Evolutionary conservation across 2,113 vertebrate species (phyloP), one percentile per base, ranked within the genome.

Genomic region (Verasper variegatus): DNA sequence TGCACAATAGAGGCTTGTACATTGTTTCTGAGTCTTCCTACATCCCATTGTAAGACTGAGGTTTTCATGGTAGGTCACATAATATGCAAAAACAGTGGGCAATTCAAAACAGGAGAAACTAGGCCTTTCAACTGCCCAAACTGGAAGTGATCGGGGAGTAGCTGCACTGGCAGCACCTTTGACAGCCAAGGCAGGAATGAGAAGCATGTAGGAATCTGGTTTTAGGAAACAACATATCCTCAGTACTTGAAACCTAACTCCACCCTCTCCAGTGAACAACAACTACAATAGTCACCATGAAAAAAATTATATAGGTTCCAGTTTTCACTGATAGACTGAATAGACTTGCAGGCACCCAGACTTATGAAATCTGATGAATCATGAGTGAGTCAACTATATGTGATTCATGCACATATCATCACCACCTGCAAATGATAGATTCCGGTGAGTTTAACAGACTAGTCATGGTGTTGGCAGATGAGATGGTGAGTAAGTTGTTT

Each of bases 181-280:
- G 52, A 77, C 67, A 82, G 63, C 52, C 59, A 35, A 55, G 54
- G 3, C 56, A 86, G 87, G 91, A 92, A 92, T 90, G 85, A 75
- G 26, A 68, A 76, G 82, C 78, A 88, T 27, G 81, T 45, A 75
- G 80, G 74, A 92, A 92, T 93, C 72, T 84, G 76, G 80, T 86
- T 90, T 71, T 84, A 72, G 84, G 86, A 91, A 91, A 79, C 72
- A 66, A 59, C 74, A 75, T 78, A 84, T 89, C 86, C 86, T 89
- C 75, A 20, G 42, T 47, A 8, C 71, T 52, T 21, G 18, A 63
- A 45, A 71, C 61, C 37, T 70, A 12, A 35, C 82, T 52, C 80
- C 86, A 73, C 85, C 80, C 73, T 12, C 20, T 56, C 14, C 14
- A 12, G 26, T 15, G 8, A 67, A 52, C 78, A 27, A 47, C 80